Evolutionary conservation across 2,797 vertebrate genomes (phyloP).

Genomic region (Rhynchonycteris naso): DNA sequence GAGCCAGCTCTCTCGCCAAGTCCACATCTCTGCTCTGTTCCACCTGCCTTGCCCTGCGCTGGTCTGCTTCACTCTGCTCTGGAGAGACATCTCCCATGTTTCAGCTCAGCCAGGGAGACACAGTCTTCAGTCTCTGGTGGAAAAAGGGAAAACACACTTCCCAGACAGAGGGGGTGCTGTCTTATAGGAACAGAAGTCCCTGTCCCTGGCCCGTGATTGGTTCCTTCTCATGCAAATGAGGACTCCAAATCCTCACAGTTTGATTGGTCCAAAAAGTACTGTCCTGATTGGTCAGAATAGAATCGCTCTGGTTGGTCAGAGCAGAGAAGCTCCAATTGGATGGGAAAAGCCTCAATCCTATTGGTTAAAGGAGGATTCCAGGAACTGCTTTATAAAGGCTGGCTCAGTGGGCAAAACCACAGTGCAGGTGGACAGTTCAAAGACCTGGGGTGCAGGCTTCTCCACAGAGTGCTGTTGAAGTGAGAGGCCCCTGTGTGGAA

Average conservation of each 20-base stretch:
- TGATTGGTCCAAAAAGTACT: background rate
- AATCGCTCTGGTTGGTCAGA: background rate
- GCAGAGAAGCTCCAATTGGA: background rate
- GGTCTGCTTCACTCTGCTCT: too few relatives aligned
- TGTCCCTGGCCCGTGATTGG: background rate
- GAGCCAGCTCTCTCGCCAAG: background rate
- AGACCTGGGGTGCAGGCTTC: background rate
- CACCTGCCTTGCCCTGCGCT: too few relatives aligned
- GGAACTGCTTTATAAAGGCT: background rate
- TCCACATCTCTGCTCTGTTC: too few relatives aligned
- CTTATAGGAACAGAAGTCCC: background rate
- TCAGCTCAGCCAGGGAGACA: background rate
- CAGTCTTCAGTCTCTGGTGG: background rate
- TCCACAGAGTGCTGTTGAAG: background rate
- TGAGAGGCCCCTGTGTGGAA: background rate
- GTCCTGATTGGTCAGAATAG: background rate
- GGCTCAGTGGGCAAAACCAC: background rate
- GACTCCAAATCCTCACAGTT: background rate
- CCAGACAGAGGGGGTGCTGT: background rate
- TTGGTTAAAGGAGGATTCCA: background rate
- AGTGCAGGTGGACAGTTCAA: background rate
- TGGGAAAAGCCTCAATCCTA: background rate
- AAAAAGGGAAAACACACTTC: background rate
- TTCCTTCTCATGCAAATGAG: background rate
- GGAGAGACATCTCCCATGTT: background rate